phyloP scores from a whole-genome alignment of 2,113 vertebrate species.

The Ameiurus melas region DNA sequence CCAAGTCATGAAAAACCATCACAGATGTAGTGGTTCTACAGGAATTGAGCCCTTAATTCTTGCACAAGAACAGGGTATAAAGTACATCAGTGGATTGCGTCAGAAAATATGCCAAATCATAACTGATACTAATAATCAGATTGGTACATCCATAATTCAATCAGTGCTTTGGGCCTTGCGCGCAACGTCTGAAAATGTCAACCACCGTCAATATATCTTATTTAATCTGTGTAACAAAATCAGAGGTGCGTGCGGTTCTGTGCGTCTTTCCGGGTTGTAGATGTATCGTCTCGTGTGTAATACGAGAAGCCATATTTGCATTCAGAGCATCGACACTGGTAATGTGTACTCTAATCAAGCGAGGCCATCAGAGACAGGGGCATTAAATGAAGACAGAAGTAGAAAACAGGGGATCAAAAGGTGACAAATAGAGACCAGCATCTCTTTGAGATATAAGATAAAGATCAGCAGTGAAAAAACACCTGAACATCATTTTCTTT shows the following conservation, averaged over 20 bases:
- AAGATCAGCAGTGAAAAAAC: background rate
- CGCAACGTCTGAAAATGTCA: background rate
- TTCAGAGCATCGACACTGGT: constrained; percentile 31
- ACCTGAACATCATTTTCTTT: background rate
- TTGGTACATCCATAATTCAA: background rate
- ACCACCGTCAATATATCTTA: background rate
- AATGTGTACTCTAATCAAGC: constrained; percentile 41
- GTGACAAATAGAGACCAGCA: background rate
- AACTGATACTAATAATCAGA: background rate
- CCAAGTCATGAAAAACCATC: background rate
- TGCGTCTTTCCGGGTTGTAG: background rate
- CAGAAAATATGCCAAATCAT: background rate
- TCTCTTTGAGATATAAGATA: background rate
- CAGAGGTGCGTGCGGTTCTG: background rate
- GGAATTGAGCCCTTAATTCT: background rate
- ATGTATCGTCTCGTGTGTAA: background rate
- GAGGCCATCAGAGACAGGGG: constrained; percentile 18
- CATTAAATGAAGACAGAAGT: constrained; percentile 5
- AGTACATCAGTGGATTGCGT: background rate
- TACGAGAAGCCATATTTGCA: constrained; percentile 13
- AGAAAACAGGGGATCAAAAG: background rate
- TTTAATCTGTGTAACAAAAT: background rate
- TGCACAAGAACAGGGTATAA: background rate
- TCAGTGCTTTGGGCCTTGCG: background rate
- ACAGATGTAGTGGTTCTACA: background rate